Base-by-base conservation (phyloP, 2,797 vertebrate genomes). In the Hippoglossus hippoglossus region DNA sequence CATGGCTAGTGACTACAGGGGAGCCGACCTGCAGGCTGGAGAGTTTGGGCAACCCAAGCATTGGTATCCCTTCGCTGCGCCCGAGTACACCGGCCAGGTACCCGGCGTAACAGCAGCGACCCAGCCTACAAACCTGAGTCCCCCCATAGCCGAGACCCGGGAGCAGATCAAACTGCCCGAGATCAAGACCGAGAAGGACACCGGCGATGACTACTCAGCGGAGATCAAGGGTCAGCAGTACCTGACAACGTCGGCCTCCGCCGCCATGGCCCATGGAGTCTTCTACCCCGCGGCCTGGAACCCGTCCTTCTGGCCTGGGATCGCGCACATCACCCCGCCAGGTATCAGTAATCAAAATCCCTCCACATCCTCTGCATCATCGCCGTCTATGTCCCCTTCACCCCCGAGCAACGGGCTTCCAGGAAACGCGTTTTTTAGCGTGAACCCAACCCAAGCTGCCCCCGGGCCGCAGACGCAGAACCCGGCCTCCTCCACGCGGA, bases 61-160 rank as follows among this genome's bases (percentile, higher is more conserved):
- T 25, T 95, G 95, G 95, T 95, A 94, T 62, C 87, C 94, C 1
- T 93, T 96, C 69, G 75, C 92, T 15, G 91, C 91, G n/a, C 88
- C 94, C 1, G 95, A 95, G 72, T 93, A 94, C 89, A 91, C 91
- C 31, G 92, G 87, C 19, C 92, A 94, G 85, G 85, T 94, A 72
- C 89, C 92, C 24, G 91, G 92, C 3, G 81, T 64, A 16, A 80
- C 84, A 0, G 62, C 91, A 18, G 89, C 87, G 5, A 67, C 86
- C 24, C 95, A 95, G 76, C 93, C 92, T 0, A 39, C 67, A 1
- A 93, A 93, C 83, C 67, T 82, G 25, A 95, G 93, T 25, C 87
- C 93, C 7, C 91, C 85, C 0, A 91, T 91, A 6, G 93, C 88
- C 3, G 93, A 94, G 54, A 92, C 88, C 21, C 82, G 91, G 36